Evolutionary conservation across 2,888 invertebrate genomes (phyloP), one percentile per base, ranked within the genome.

Genomic region (Danaus chrysippus): DNA sequence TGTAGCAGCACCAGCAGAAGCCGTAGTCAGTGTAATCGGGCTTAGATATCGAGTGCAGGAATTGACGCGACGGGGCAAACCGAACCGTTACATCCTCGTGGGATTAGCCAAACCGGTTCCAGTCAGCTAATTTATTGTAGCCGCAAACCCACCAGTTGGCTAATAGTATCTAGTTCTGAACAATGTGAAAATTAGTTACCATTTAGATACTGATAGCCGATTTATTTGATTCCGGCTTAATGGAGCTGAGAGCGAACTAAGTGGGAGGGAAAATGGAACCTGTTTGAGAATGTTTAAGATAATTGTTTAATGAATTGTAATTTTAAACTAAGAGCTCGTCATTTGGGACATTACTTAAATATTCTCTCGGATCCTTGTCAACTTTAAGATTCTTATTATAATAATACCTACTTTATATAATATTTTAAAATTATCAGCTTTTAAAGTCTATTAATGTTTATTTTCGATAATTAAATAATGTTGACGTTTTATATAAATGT

Each of bases 1-100:
- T 34, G 56, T 52, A 53, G 53, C 43, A 23, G 52, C 56, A 56
- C 58, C 54, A 58, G 58, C 55, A 53, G 59, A 56, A 43, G 56
- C 52, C 56, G 54, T 49, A 59, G 46, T 55, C 59, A 54, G 63
- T 54, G 56, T 59, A 59, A 63, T 62, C 58, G 57, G 58, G 59
- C 63, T 63, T 63, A 63, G 63, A 59, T 63, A 63, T 44, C 44
- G 63, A 63, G 61, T 61, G 63, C 63, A 59, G 59, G 63, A 59
- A 52, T 58, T 52, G 58, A 34, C 58, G 59, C 46, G 58, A 34
- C 58, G 56, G 41, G 56, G 56, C 34, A 56, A 63, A 53, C 54
- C 63, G 56, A 52, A 59, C 43, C 63, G 63, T 56, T 56, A 63
- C 59, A 63, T 59, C 63, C 63, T 63, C 59, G n/a, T 53, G 59